Base-by-base conservation (phyloP, 2,888 invertebrate species). In the Monochamus alternatus region DNA sequence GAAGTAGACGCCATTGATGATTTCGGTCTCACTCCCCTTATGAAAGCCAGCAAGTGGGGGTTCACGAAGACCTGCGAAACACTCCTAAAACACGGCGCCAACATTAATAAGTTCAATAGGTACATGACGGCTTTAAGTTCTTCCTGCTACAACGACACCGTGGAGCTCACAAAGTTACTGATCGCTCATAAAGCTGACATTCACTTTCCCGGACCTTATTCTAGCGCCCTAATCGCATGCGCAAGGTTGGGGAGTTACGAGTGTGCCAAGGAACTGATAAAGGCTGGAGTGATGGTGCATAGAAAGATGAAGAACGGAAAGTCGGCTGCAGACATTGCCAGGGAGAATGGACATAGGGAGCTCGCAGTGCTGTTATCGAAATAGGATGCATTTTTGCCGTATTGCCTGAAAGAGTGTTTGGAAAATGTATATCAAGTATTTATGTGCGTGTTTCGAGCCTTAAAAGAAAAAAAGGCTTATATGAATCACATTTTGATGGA, bases 1-100 rank as follows among this genome's bases (percentile, higher is more conserved):
- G 7, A 66, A 5, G 38, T 72, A 58, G 55, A 75, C 55, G 55
- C 55, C n/a, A 52, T 10, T 43, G 75, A 75, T 44, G 73, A 68
- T 38, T 62, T 55, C 55, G 63, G 68, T 7, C 22, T 32, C 30
- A 76, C 75, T 8, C 75, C 75, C 38, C 44, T 76, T 10, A 68
- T 73, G 47, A 73, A 69, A 32, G 58, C 64, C 43, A 62, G 63
- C 68, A 68, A 59, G 5, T 76, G 75, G 75, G 73, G 73, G 44
- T 76, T 69, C 44, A n/a, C 12, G 10, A 65, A 76, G 63, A 64
- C 69, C 5, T 65, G 69, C 44, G 38, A 65, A 44, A 65, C 73
- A 38, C 75, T 76, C 10, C 7, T 76, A 12, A 31, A 68, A 31
- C 51, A 65, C 32, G 65, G 69, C 2, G 75, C 75, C 0, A 51